Conservation (phyloP, 2,888 invertebrate species). For the Lydus trimaculatus region DNA sequence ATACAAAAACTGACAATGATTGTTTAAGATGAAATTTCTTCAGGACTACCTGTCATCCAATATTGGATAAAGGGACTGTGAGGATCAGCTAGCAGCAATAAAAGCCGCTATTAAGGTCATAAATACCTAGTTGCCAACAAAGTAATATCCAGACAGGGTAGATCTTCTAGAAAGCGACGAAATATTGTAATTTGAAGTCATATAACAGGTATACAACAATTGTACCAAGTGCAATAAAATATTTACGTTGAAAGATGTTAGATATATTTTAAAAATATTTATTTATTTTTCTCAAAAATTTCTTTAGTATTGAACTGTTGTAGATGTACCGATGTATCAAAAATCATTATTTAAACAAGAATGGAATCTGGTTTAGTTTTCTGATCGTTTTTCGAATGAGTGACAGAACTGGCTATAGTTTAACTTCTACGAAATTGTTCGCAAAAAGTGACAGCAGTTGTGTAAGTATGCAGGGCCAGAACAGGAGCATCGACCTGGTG, state of each 20-base stretch:
- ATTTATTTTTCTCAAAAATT: neutral
- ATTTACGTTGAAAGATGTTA: neutral
- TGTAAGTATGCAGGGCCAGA: conserved; percentile 51
- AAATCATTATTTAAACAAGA: conserved; percentile 31
- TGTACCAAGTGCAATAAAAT: conserved; percentile 5
- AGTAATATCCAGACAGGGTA: conserved; percentile 5
- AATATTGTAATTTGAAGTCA: conserved; percentile 9
- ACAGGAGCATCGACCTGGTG: conserved; percentile 53
- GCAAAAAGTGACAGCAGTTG: conserved; percentile 53
- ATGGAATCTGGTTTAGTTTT: conserved; percentile 50
- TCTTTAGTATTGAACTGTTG: neutral
- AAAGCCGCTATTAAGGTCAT: conserved; percentile 14
- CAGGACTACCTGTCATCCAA: conserved; percentile 7
- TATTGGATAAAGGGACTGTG: conserved; percentile 13
- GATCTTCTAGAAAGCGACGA: conserved; percentile 10
- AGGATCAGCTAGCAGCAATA: conserved; percentile 10
- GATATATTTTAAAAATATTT: neutral
- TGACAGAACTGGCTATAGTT: conserved; percentile 51
- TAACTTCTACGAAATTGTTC: conserved; percentile 52
- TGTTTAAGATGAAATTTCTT: neutral
- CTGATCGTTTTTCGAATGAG: conserved; percentile 36
- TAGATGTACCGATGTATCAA: neutral
- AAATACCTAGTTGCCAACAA: conserved; percentile 8
- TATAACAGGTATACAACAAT: conserved; percentile 6
- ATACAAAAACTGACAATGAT: neutral